Percentiles rank a stretch among this genome's conserved stretches.
Conservation (phyloP, 2,888 invertebrate genomes). For the Apotomis capreana region DNA sequence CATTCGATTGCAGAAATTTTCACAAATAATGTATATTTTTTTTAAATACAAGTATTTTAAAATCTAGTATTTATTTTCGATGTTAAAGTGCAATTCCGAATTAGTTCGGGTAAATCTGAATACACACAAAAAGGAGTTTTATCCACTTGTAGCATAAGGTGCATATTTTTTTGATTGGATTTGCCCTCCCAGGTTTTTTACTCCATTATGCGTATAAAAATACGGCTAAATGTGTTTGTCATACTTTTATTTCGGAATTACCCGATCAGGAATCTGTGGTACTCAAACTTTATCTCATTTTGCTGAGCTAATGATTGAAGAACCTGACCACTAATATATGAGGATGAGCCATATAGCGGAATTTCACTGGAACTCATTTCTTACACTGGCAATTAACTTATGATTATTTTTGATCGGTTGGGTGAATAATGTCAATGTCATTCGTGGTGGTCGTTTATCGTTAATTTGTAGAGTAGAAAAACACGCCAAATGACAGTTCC, state of each 20-base stretch:
- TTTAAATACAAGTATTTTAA: background rate
- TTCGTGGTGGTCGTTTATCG: too few relatives aligned
- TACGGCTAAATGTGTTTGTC: background rate
- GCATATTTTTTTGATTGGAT: background rate
- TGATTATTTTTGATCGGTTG: too few relatives aligned
- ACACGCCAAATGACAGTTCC: too few relatives aligned
- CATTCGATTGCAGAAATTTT: too few relatives aligned
- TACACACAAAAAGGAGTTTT: background rate
- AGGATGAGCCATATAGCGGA: too few relatives aligned
- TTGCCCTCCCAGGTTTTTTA: background rate
- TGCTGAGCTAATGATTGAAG: too few relatives aligned
- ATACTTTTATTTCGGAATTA: conserved; percentile 14
- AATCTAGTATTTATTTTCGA: background rate
- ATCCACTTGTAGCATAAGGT: background rate
- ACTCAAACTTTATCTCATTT: conserved; percentile 10
- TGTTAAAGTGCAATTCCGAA: conserved; percentile 3
- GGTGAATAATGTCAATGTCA: too few relatives aligned
- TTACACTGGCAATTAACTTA: too few relatives aligned
- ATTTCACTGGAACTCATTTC: too few relatives aligned
- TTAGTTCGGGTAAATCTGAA: conserved; percentile 5
- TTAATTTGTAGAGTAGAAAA: too few relatives aligned
- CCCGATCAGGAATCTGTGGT: conserved; percentile 10
- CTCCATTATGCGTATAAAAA: background rate
- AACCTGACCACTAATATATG: too few relatives aligned
- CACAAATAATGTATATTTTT: background rate